Evolutionary conservation across 2,113 vertebrate genomes (phyloP), one percentile per base, ranked within the genome.

Genomic region (Chroicocephalus ridibundus): DNA sequence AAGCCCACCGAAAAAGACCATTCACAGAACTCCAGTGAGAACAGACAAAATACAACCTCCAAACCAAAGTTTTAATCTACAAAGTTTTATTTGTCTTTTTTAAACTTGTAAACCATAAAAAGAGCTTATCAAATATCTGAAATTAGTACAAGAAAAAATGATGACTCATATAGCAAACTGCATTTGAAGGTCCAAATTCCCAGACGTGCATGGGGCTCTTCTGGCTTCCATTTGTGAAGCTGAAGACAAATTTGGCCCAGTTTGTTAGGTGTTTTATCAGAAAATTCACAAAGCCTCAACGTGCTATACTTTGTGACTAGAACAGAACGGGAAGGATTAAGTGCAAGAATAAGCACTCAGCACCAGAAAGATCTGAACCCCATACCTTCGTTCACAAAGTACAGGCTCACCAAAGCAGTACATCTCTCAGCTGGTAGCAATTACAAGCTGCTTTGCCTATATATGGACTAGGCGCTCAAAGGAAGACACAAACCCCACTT

Each of bases 21-120:
- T 60, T 95, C 92, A 88, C 76, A 94, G 64, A 82, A 83, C 34
- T 66, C 76, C 79, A 90, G 79, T 32, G 36, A 87, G 93, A 88
- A 49, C 71, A 96, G 91, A 97, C 58, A 96, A 95, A 96, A 97
- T 52, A 94, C 86, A 95, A 89, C 58, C 75, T 95, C 78, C 94
- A 93, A 97, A 94, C 11, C 54, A 69, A n/a, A 0, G 25, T 75
- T 96, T 96, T 90, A 88, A 96, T 95, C 97, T 97, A 95, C 91
- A 90, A 97, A 97, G 94, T 96, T 97, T 97, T 97, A 97, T 97
- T 97, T 94, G 46, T 74, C 66, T 88, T 96, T 96, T 97, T 97
- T 60, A 91, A 95, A 96, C 79, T 96, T 97, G 96, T 97, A 95
- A 97, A 96, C 93, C 93, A 97, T 96, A 95, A 91, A 95, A 96